phyloP scores from a whole-genome alignment of 2,113 vertebrate species.

The Microcebus lehilahytsara region DNA sequence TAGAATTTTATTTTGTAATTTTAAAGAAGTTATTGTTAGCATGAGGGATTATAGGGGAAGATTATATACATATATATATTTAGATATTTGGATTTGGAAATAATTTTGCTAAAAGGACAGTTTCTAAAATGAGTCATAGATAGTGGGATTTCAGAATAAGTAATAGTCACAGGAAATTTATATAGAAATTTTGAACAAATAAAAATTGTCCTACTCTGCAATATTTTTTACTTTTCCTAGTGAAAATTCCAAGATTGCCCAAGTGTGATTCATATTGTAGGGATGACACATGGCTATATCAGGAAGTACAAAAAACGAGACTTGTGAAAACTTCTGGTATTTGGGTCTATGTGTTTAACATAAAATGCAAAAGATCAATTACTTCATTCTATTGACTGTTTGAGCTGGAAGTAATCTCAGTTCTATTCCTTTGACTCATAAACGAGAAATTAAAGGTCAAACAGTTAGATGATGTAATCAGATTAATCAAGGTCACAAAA shows the following conservation, averaged over 20 bases:
- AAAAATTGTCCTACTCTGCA: neutral
- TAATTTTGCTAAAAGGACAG: neutral
- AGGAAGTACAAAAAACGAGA: neutral
- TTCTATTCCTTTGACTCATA: neutral
- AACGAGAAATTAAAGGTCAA: neutral
- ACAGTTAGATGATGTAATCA: slow-evolving; percentile 19
- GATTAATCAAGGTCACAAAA: slow-evolving; percentile 17
- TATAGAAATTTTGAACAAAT: neutral
- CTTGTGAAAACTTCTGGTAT: neutral
- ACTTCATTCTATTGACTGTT: neutral
- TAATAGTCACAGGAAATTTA: neutral
- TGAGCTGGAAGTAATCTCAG: slow-evolving; percentile 1
- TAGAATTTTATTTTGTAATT: slow-evolving; percentile 9
- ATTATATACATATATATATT: neutral
- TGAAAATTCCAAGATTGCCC: neutral
- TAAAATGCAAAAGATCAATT: slow-evolving; percentile 31
- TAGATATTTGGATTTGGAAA: slow-evolving; percentile 25
- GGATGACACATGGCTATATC: neutral
- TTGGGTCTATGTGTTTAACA: neutral
- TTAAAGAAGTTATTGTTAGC: neutral
- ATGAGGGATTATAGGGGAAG: neutral
- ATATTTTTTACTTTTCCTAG: neutral
- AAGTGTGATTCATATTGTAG: neutral
- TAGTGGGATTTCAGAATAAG: neutral
- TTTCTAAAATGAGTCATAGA: neutral